These are phyloP conservation scores for Malaclemys terrapin DNA, from an alignment of 2,113 vertebrate genomes.

Conservation along the genomic window DNA sequence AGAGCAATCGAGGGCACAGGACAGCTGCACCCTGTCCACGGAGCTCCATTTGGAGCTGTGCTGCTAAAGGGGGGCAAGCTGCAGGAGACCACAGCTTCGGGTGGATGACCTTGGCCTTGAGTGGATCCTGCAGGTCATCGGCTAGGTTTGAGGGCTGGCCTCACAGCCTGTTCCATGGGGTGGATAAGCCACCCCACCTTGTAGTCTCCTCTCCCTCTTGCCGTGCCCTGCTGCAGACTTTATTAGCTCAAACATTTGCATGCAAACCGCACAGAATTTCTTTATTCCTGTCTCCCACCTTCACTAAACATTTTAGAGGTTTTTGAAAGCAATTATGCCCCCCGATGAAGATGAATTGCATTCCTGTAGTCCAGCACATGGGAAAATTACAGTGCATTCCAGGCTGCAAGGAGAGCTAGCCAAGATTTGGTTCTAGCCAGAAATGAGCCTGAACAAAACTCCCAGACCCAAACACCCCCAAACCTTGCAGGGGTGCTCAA, in stretches of 20 bases:
- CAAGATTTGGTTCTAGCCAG: background rate
- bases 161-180: too few relatives aligned
- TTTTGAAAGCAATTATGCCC: background rate
- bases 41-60: fast-evolving
- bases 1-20: background rate
- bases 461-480: background rate
- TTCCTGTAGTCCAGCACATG: background rate
- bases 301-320: fast-evolving
- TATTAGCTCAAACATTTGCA: background rate
- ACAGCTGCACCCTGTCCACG: background rate
- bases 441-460: background rate
- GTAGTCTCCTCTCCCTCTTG: background rate
- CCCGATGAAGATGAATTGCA: background rate
- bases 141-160: background rate
- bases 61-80: background rate
- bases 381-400: background rate
- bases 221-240: background rate
- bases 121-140: background rate
- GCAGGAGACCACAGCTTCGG: background rate
- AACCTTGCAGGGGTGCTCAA: background rate
- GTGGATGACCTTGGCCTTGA: background rate
- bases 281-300: background rate
- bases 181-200: fast-evolving
- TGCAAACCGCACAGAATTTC: background rate
- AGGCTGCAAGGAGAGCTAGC: background rate